Evolutionary conservation across 2,113 vertebrate species (phyloP), one percentile per base, ranked within the genome.

Genomic region (Oreotragus oreotragus): DNA sequence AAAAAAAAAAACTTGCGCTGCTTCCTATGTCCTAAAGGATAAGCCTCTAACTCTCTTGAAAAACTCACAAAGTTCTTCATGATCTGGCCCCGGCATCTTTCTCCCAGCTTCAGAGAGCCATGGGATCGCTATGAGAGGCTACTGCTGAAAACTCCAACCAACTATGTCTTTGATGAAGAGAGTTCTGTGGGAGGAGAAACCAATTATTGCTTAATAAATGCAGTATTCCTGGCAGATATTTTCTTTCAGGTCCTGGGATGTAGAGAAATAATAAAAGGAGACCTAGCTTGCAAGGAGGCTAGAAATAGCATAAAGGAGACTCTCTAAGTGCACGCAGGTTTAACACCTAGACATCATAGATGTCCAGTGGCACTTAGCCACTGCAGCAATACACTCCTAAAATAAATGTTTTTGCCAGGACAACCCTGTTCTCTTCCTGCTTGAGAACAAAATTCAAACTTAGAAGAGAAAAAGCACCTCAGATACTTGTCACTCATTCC

Each of bases 401-500:
- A 95, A 25, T 39, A 39, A 87, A 47, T 47, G n/a, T 84, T 95
- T 96, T 84, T 64, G 23, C 23, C 15, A 62, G 55, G 79, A 80
- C 10, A 89, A 27, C 25, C 45, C 66, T 76, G 10, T 28, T 94
- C 94, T 94, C 94, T 96, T 97, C 89, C 93, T 89, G 58, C 77
- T 91, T 92, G 43, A 73, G 62, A 88, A 85, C 47, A 91, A 96
- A 84, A 85, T 93, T 97, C 79, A 80, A 86, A 95, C 86, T 90
- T 94, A 88, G 76, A 93, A 81, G 28, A 53, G 39, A 10, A 70
- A 45, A n/a, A 57, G 66, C 33, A 23, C 14, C 96, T 96, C 36
- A 45, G 76, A 95, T 92, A 79, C 88, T 86, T 86, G 88, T 90
- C 90, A 95, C 86, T 97, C 94, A 92, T 86, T 95, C 86, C 83